phyloP scores from a whole-genome alignment of 2,113 vertebrate genomes.

The Lonchura striata region DNA sequence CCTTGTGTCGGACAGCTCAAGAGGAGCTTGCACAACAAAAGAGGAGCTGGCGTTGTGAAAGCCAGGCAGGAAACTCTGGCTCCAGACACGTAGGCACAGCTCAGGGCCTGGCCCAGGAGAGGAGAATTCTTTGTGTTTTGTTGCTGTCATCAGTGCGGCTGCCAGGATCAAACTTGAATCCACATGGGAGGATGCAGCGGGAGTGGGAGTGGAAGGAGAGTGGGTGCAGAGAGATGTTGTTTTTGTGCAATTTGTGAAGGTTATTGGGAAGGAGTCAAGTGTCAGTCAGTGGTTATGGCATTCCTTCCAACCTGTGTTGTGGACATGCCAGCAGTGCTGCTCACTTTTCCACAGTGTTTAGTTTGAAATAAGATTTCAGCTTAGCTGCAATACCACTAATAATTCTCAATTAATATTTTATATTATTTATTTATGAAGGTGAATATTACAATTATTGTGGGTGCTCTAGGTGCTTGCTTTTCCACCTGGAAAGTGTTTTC shows the following conservation, averaged over 20 bases:
- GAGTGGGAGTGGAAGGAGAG: neutral
- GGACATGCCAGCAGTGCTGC: neutral
- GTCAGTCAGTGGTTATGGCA: neutral
- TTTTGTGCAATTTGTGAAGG: neutral
- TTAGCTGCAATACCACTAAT: neutral
- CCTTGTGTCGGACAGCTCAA: neutral
- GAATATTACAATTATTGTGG: neutral
- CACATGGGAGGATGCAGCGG: neutral
- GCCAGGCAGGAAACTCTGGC: neutral
- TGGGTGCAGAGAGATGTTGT: neutral
- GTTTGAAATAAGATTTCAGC: constrained; percentile 2
- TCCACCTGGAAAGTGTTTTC: neutral
- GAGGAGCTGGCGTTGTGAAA: constrained; percentile 14
- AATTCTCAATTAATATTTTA: neutral
- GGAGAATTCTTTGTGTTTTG: neutral
- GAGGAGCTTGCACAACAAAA: constrained; percentile 2
- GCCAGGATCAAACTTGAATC: neutral
- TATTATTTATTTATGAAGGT: neutral
- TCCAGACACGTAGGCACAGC: constrained; percentile 29
- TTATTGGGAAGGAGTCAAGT: neutral
- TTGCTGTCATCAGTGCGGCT: neutral
- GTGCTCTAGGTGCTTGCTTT: neutral
- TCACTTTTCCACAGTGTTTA: neutral
- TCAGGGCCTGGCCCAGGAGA: neutral
- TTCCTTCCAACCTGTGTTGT: neutral